Conservation (phyloP, 2,113 vertebrate species). For the Sardina pilchardus region DNA sequence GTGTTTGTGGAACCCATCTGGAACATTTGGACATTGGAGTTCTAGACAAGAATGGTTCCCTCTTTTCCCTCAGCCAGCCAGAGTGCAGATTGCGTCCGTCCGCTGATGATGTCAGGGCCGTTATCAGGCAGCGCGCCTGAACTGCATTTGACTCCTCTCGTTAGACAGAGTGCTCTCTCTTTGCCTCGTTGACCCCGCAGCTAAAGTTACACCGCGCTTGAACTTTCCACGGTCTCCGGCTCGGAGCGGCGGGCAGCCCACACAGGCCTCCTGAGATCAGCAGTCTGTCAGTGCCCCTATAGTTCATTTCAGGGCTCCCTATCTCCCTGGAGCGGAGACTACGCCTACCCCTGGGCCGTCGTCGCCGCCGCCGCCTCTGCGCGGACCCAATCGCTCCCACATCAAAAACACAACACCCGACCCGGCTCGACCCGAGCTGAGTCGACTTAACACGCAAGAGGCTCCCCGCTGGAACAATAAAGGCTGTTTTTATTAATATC, state of each 20-base stretch:
- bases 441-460: conserved; percentile 16
- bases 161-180: not conserved
- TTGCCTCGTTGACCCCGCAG: not conserved
- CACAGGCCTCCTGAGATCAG: not conserved
- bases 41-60: not conserved
- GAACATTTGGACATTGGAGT: not conserved
- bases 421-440: not conserved
- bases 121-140: not conserved
- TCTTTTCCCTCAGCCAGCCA: not conserved
- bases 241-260: not conserved
- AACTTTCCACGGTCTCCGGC: not conserved
- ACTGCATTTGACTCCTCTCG: not conserved
- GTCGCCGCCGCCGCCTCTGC: not conserved
- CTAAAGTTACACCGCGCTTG: not conserved
- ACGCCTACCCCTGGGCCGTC: not conserved
- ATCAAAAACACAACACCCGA: conserved; percentile 30
- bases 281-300: not conserved
- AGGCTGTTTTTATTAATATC: conserved; percentile 46
- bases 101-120: not conserved
- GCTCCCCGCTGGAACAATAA: conserved; percentile 42
- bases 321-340: not conserved
- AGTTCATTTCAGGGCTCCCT: conserved; percentile 25
- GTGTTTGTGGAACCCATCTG: not conserved
- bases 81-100: not conserved
- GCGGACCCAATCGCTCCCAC: conserved; percentile 24